Conservation (phyloP, 2,113 vertebrate genomes). For the Nematolebias whitei region DNA sequence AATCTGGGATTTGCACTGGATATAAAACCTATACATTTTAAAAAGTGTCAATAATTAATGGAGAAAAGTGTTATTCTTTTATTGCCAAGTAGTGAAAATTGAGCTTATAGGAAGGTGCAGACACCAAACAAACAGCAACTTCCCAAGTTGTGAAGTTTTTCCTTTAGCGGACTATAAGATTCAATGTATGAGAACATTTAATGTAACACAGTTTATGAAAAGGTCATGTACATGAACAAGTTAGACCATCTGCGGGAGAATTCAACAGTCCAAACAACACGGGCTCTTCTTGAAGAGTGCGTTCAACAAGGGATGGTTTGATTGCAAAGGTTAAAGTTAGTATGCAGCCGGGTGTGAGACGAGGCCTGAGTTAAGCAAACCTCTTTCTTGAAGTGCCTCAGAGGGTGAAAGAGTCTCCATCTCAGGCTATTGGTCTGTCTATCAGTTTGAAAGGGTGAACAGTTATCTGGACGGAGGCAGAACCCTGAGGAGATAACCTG, state of each 20-base stretch:
- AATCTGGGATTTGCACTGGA: slow-evolving; percentile 19
- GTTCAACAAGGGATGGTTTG: background rate
- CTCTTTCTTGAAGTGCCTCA: slow-evolving; percentile 20
- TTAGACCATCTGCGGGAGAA: slow-evolving; percentile 13
- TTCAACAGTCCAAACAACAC: slow-evolving; percentile 9
- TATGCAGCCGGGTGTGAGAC: slow-evolving; percentile 32
- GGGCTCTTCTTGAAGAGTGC: background rate
- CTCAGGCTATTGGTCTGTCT: slow-evolving; percentile 49
- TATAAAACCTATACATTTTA: too few species aligned
- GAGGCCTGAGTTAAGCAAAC: slow-evolving; percentile 20
- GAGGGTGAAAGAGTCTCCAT: slow-evolving; percentile 33
- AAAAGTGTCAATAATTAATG: slow-evolving; percentile 60
- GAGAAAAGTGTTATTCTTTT: slow-evolving; percentile 50
- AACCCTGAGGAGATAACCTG: slow-evolving; percentile 48
- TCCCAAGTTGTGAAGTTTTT: slow-evolving; percentile 37
- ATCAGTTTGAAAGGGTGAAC: slow-evolving; percentile 57
- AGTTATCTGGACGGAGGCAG: slow-evolving; percentile 40
- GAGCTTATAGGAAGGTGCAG: slow-evolving; percentile 13
- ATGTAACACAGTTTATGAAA: slow-evolving; percentile 14
- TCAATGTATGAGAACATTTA: slow-evolving; percentile 24
- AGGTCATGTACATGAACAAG: background rate
- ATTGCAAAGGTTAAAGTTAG: slow-evolving; percentile 36
- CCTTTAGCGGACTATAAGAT: slow-evolving; percentile 38
- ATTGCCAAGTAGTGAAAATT: slow-evolving; percentile 57
- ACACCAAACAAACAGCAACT: background rate